These are phyloP conservation scores for Drosophila repletoides DNA, from an alignment of 1,140 invertebrate genomes.

Conservation along the genomic window DNA sequence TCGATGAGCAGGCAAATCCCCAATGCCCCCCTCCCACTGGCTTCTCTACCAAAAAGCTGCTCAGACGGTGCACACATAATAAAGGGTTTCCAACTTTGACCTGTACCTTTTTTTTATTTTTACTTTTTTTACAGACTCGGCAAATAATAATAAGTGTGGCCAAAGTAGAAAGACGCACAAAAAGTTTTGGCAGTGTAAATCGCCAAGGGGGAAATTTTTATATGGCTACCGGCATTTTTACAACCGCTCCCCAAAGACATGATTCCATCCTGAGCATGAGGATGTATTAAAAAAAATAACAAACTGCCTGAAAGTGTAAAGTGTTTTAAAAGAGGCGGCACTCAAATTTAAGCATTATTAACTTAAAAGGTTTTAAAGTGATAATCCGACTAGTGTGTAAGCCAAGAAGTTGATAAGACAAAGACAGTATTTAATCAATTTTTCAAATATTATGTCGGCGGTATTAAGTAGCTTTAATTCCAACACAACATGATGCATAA, in stretches of 20 bases:
- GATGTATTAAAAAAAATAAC: neutral
- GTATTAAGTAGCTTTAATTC: too few relatives aligned
- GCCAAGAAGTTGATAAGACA: neutral
- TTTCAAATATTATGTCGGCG: too few relatives aligned
- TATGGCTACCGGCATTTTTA: conserved; percentile 42
- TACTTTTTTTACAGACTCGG: conserved; percentile 26
- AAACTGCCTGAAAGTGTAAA: conserved; percentile 20
- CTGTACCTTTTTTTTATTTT: conserved; percentile 57
- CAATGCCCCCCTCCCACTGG: neutral
- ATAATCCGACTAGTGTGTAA: neutral
- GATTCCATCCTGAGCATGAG: neutral
- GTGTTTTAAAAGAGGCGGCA: conserved; percentile 25
- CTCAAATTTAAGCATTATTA: conserved; percentile 11
- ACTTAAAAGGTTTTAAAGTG: conserved; percentile 12
- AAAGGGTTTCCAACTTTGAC: conserved; percentile 73
- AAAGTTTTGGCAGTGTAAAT: conserved; percentile 45
- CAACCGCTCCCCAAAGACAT: conserved; percentile 22
- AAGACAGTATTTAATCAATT: too few relatives aligned
- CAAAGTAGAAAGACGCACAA: conserved; percentile 24
- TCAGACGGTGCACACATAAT: conserved; percentile 50
- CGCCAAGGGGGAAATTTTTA: conserved; percentile 46
- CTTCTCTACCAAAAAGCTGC: neutral
- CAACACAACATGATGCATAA: too few relatives aligned
- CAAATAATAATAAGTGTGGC: conserved; percentile 67
- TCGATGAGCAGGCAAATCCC: conserved; percentile 63